Evolutionary conservation across 53 echinoderm and acorn worm genomes (phyloP), one percentile per base, ranked within the genome.

Genomic region (Apostichopus leukothele): DNA sequence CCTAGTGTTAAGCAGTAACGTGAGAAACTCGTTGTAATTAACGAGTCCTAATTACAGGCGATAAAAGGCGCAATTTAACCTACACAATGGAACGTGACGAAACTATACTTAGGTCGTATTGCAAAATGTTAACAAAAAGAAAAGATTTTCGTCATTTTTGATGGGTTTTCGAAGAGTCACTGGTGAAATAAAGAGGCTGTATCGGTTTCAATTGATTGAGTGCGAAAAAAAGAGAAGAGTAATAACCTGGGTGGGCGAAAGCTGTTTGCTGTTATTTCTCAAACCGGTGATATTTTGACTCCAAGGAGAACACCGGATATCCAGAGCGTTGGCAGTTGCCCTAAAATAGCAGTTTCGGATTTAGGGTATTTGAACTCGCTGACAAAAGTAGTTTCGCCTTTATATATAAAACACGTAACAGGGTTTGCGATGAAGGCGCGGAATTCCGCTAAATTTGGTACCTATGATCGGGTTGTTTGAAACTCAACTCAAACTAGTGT

Each of bases 1-100:
- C 81, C 81, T 81, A 81, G 81, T 81, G 81, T 81, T 81, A 81
- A 81, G 54, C 54, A 81, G 81, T 81, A 81, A 81, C 81, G 81
- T 59, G 81, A 54, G 81, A 81, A 81, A 81, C 21, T 54, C 59
- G 57, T 81, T 81, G 59, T 59, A 81, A 81, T 81, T 81, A 81
- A 81, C 81, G 8, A 59, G 81, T 81, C 81, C 81, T 81, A 81
- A 81, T 81, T 81, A 81, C 81, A 19, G 81, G 52, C 60, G 19
- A 81, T 81, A 81, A 81, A 81, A 81, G 54, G 81, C 81, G 55
- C 54, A 60, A 59, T 81, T 81, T 81, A 81, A 81, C 81, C 9
- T 54, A 59, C 16, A 25, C 81, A 81, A 81, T 57, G 81, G 59
- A 81, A 21, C n/a, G 10, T 11, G 59, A 39, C n/a, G 59, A n/a